Base-by-base conservation (phyloP, 2,797 vertebrate genomes). In the Epinephelus malabaricus region DNA sequence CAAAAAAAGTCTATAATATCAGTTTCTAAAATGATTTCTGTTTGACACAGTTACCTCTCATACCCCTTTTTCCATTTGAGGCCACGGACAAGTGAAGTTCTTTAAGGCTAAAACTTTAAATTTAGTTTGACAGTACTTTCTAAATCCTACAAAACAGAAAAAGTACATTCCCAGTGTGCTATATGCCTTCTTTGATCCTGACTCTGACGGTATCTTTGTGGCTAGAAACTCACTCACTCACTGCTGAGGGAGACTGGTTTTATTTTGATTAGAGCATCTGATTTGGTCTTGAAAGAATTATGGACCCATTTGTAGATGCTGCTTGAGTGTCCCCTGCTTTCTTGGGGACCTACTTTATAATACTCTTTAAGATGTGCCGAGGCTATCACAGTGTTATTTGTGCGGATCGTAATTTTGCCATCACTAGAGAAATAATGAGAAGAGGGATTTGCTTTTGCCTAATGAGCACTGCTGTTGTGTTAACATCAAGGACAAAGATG, bases 401-500 rank as follows among this genome's bases (percentile, higher is more conserved):
- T 72, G 45, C 38, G 38, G 69, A 79, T 76, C 59, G 60, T 59
- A 30, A 67, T 69, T 78, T 69, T 58, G 17, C 45, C 45, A 34
- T 79, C 71, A 63, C 47, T 14, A 12, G 45, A 74, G 63, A 61
- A 76, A 78, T 66, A 76, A 80, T 54, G 49, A 69, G 47, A 40
- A 15, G 27, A 30, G 25, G 70, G 73, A 66, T 74, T 75, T 70
- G 4, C 59, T 76, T 59, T 46, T 40, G 15, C 38, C 61, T 83
- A 86, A 89, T 80, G 73, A 85, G 66, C 4, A 4, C 23, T 47
- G 65, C 56, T 13, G 34, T 53, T 73, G 50, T 67, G 54, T 47
- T 82, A 51, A 54, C 58, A 79, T 69, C 82, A 85, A 82, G 76
- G 81, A 88, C 78, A 82, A 73, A 76, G 76, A 86, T 68, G 70